A percentile compares a stretch with the other conserved stretches of the same genome.
These are phyloP conservation scores for Tetragonula clypearis DNA, from an alignment of 1,140 invertebrate genomes.

Conservation along the genomic window DNA sequence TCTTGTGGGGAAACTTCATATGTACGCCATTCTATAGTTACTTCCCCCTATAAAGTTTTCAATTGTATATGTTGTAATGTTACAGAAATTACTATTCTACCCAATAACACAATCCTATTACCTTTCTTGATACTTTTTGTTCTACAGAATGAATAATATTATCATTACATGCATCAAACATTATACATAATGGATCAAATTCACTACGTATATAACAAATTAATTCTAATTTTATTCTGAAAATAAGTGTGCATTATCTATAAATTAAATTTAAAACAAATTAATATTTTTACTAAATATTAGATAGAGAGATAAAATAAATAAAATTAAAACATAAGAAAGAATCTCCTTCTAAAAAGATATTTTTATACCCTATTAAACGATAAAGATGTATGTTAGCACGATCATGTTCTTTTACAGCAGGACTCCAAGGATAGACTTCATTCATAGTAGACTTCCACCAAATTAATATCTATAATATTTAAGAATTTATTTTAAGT, in stretches of 20 bases:
- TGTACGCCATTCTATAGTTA: constrained; percentile 88
- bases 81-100: not conserved
- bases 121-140: constrained; percentile 88
- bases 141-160: constrained; percentile 89
- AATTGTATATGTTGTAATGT: not conserved
- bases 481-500: not conserved
- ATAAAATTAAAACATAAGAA: not conserved
- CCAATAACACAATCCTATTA: constrained; percentile 59
- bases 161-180: constrained; percentile 85
- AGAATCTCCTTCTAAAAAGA: not conserved
- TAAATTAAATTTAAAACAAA: constrained; percentile 1
- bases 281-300: constrained; percentile 6
- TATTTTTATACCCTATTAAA: constrained; percentile 79
- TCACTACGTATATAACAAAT: constrained; percentile 86
- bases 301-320: not conserved
- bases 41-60: constrained; percentile 83
- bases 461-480: constrained; percentile 86
- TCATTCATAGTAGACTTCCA: constrained; percentile 90
- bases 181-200: constrained; percentile 87
- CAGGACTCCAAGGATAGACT: constrained; percentile 92
- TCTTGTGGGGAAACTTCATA: constrained; percentile 86
- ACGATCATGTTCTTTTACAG: constrained; percentile 89
- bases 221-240: constrained; percentile 84
- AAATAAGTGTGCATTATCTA: constrained; percentile 61
- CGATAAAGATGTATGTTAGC: constrained; percentile 90